Evolutionary conservation across 2,113 vertebrate species (phyloP), one percentile per base, ranked within the genome.

Genomic region (Dromas ardeola): DNA sequence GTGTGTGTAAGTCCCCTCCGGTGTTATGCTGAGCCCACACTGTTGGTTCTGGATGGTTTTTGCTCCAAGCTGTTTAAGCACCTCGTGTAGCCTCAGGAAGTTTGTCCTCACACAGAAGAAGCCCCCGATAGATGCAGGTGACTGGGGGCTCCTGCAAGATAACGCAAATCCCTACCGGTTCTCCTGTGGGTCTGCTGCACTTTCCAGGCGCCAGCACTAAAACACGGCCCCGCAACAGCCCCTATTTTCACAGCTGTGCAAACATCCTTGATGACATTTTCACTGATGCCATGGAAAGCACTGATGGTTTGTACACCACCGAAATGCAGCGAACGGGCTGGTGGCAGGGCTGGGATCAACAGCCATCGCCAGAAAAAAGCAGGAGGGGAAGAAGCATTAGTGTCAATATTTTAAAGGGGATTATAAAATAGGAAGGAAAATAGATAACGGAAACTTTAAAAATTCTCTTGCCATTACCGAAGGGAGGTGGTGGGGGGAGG

Each of bases 181-280:
- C 2, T 62, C 0, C 0, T 66, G 38, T 47, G 59, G 76, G 26
- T 50, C 55, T 79, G 70, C 70, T 23, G 70, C n/a, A 6, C 40
- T 42, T 88, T 13, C 42, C 79, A 80, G 90, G 74, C 90, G 85
- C 49, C 71, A 47, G 62, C 45, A 9, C 40, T 55, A 13, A 47
- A 73, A 30, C 38, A 2, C 2, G 13, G 50, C 53, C 74, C 81
- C 0, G 22, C 59, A 63, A 2, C 58, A 88, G 70, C 43, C 73
- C 34, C 59, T 49, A 3, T 23, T 87, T 83, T 93, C 59, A 77
- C 96, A 96, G 97, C 97, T 96, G 93, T 82, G 73, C 92, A 94
- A 94, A 95, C 90, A 95, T 72, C 76, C 90, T 62, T 49, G 55
- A 34, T 47, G 81, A 81, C 67, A 20, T 76, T 73, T 82, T 72